A percentile compares a stretch with the other conserved stretches of the same genome.
Conservation (phyloP, 2,888 invertebrate species). For the Campoplex nolae region DNA sequence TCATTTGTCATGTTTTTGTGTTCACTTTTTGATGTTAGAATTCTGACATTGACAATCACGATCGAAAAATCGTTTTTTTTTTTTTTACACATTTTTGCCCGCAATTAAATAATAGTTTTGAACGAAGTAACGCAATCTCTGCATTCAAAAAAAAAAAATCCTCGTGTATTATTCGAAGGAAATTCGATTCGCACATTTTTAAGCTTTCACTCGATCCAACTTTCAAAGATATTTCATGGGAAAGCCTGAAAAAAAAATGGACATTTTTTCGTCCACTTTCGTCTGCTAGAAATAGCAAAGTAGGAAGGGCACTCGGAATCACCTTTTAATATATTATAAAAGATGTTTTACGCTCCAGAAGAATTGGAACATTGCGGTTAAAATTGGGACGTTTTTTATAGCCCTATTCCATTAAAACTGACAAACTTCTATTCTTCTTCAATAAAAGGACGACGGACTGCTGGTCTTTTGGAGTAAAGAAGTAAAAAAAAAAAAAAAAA, state of each 20-base stretch:
- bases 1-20: background rate
- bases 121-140: background rate
- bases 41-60: background rate
- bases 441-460: constrained; percentile 32
- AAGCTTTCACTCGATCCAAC: background rate
- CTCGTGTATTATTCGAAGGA: background rate
- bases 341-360: background rate
- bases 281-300: background rate
- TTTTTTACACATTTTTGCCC: background rate
- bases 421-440: constrained; percentile 9
- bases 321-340: background rate
- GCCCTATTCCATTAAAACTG: constrained; percentile 1
- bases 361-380: constrained; percentile 20
- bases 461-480: constrained; percentile 16
- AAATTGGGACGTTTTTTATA: constrained; percentile 30
- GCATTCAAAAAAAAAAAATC: background rate
- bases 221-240: background rate
- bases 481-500: background rate
- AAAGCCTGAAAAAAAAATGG: background rate
- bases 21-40: background rate
- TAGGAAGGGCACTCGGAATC: background rate
- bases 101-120: background rate
- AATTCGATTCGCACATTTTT: background rate
- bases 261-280: background rate
- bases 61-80: background rate